Conservation (phyloP, 2,888 invertebrate genomes). For the Latrodectus hesperus region DNA sequence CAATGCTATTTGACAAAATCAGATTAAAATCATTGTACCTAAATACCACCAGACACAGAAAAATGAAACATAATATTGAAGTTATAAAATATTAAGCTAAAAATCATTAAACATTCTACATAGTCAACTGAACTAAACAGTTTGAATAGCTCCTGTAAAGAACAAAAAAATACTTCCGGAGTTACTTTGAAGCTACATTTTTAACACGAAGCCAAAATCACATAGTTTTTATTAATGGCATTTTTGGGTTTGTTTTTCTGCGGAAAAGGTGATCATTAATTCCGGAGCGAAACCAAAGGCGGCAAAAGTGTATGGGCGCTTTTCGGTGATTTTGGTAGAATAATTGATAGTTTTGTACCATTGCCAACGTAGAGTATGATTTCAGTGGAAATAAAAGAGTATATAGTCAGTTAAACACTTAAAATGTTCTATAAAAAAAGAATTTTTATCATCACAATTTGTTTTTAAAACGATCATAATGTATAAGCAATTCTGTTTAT, state of each 20-base stretch:
- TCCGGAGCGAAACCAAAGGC: slow-evolving; percentile 10
- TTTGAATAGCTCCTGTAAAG: background rate
- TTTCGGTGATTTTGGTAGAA: slow-evolving; percentile 17
- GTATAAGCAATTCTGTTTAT: too few relatives aligned
- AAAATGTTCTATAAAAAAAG: too few relatives aligned
- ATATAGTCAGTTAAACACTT: too few relatives aligned
- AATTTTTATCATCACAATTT: too few relatives aligned
- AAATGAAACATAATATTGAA: too few relatives aligned
- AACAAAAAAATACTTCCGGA: background rate
- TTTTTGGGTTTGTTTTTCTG: slow-evolving; percentile 36
- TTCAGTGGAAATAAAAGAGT: too few relatives aligned
- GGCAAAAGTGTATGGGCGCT: slow-evolving; percentile 5
- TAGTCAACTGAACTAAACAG: background rate
- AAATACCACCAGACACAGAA: too few relatives aligned
- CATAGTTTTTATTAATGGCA: slow-evolving; percentile 27
- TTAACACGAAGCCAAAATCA: slow-evolving; percentile 9
- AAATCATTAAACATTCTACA: too few relatives aligned
- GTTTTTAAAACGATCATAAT: too few relatives aligned
- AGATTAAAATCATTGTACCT: too few relatives aligned
- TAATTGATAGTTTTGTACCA: slow-evolving; percentile 14
- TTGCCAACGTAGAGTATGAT: background rate
- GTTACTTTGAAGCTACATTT: background rate
- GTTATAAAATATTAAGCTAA: too few relatives aligned
- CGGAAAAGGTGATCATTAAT: slow-evolving; percentile 27
- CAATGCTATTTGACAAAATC: too few relatives aligned